Conservation (phyloP, 2,113 vertebrate species). For the Gobiocypris rarus region DNA sequence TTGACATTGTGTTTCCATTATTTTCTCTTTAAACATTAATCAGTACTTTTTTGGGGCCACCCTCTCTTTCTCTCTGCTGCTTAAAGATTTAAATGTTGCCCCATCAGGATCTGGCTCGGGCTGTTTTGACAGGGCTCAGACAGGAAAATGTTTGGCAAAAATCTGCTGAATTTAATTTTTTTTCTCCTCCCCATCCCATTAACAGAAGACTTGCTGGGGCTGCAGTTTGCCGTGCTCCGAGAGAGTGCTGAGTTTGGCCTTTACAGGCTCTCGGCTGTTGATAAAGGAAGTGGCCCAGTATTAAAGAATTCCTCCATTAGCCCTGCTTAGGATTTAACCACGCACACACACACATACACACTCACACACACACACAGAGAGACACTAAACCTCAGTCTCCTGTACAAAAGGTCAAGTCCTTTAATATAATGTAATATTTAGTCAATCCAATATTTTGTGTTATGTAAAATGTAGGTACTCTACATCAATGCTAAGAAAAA, state of each 20-base stretch:
- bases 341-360: slow-evolving; percentile 34
- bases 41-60: slow-evolving; percentile 78
- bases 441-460: neutral
- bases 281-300: slow-evolving; percentile 58
- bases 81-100: slow-evolving; percentile 76
- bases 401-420: neutral
- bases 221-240: slow-evolving; percentile 62
- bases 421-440: neutral
- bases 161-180: slow-evolving; percentile 76
- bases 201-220: slow-evolving; percentile 67
- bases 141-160: slow-evolving; percentile 71
- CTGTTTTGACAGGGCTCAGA: slow-evolving; percentile 71
- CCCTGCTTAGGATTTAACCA: neutral
- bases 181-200: slow-evolving; percentile 58
- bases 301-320: slow-evolving; percentile 50
- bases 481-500: neutral
- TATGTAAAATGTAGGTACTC: neutral
- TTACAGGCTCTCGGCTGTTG: slow-evolving; percentile 64
- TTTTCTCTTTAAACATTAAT: slow-evolving; percentile 97
- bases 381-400: neutral
- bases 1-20: slow-evolving; percentile 91
- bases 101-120: slow-evolving; percentile 65
- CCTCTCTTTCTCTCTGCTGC: slow-evolving; percentile 60
- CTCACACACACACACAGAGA: slow-evolving; percentile 2
- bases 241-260: slow-evolving; percentile 71